These are phyloP conservation scores for Callopanchax toddi DNA, from an alignment of 2,113 vertebrate species.

Conservation along the genomic window DNA sequence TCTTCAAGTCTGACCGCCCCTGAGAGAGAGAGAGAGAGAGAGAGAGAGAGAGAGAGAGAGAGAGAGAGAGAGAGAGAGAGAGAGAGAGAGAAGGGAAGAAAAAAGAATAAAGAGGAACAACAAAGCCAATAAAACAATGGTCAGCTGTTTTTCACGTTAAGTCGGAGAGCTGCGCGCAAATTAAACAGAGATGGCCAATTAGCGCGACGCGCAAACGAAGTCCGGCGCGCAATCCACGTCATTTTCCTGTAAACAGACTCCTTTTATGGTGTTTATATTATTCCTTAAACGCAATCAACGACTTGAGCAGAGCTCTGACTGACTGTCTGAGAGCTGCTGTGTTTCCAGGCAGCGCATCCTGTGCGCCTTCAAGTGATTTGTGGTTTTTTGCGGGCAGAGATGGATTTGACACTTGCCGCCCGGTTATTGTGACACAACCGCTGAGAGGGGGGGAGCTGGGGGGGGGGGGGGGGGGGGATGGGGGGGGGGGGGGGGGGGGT, in stretches of 20 bases:
- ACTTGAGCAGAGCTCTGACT: conserved; percentile 69
- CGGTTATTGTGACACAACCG: conserved; percentile 83
- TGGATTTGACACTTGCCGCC: conserved; percentile 82
- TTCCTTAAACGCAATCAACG: conserved; percentile 69
- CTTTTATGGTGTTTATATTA: conserved; percentile 67
- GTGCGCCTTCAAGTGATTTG: conserved; percentile 67
- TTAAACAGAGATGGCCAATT: conserved; percentile 72
- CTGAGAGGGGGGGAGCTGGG: conserved; percentile 75
- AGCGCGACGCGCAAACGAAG: conserved; percentile 57
- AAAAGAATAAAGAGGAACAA: not conserved
- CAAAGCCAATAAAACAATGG: conserved; percentile 78
- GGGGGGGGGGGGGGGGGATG: conserved; percentile 52
- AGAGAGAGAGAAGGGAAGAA: conserved; percentile 43
- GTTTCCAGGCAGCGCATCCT: conserved; percentile 67
- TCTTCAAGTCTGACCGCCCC: conserved; percentile 75
- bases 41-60: not conserved
- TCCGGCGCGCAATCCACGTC: conserved; percentile 55
- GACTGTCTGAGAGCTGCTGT: conserved; percentile 50
- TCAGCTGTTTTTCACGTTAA: conserved; percentile 79
- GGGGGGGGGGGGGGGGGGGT: conserved; percentile 25
- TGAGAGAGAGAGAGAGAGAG: conserved; percentile 43
- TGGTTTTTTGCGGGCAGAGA: conserved; percentile 76
- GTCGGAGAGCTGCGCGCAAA: conserved; percentile 69
- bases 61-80: not conserved
- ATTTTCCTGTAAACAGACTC: conserved; percentile 46